Conservation (phyloP, 2,888 invertebrate species). For the Mythimna impura region DNA sequence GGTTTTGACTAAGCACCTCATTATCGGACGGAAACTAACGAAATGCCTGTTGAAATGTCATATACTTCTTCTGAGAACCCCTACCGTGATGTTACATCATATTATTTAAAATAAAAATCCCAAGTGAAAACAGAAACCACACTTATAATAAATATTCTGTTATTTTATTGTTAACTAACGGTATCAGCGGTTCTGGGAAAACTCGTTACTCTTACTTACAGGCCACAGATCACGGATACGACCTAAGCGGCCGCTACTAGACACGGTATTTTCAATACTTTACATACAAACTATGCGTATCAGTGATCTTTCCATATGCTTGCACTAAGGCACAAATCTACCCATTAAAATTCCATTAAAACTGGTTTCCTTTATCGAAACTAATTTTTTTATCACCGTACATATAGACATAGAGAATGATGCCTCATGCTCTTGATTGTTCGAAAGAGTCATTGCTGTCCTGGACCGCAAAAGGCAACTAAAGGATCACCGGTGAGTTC, state of each 20-base stretch:
- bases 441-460: too few relatives aligned
- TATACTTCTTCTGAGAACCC: background rate
- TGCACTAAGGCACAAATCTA: too few relatives aligned
- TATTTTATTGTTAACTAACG: slow-evolving; percentile 1
- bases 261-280: background rate
- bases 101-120: background rate
- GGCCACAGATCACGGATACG: background rate
- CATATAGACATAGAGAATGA: too few relatives aligned
- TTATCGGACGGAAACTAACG: too few relatives aligned
- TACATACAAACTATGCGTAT: background rate
- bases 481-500: too few relatives aligned
- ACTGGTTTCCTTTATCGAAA: too few relatives aligned
- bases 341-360: too few relatives aligned
- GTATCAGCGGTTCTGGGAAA: slow-evolving; percentile 3
- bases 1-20: too few relatives aligned
- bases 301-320: background rate
- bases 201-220: background rate
- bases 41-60: too few relatives aligned
- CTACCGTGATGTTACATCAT: background rate
- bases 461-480: too few relatives aligned
- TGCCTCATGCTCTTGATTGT: too few relatives aligned
- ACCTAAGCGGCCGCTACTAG: background rate
- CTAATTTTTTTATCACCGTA: too few relatives aligned
- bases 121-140: background rate
- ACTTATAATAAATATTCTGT: slow-evolving; percentile 1